A percentile compares a stretch with the other conserved stretches of the same genome.
These are phyloP conservation scores for Gibbula magus DNA, from an alignment of 2,888 invertebrate species.

Conservation along the genomic window DNA sequence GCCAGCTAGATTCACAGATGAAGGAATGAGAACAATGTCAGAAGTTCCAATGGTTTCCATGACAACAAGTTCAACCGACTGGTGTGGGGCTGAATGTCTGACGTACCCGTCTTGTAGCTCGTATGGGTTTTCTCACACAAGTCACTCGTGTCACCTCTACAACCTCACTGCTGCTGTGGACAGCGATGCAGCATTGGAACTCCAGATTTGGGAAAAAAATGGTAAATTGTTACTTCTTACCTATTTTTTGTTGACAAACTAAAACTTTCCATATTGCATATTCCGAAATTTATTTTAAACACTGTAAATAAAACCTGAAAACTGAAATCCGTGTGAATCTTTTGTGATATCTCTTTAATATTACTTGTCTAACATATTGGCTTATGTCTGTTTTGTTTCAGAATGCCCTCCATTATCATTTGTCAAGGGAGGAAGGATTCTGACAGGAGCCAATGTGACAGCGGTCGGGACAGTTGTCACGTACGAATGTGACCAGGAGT, in stretches of 20 bases:
- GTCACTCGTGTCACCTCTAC: not conserved
- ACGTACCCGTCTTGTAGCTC: not conserved
- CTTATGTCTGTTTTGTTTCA: not conserved
- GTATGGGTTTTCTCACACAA: not conserved
- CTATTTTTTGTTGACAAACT: no score
- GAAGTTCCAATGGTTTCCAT: not conserved
- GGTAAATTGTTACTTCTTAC: no score
- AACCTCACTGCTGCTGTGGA: not conserved
- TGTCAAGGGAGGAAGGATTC: no score
- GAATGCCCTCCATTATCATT: no score
- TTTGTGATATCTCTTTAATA: not conserved
- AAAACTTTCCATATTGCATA: no score
- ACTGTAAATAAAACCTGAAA: not conserved
- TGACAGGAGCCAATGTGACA: not conserved
- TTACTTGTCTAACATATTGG: not conserved
- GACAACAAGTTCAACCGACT: not conserved
- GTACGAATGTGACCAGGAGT: not conserved
- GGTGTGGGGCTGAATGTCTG: conserved; percentile 12
- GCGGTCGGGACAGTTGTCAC: not conserved
- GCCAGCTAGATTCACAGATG: no score
- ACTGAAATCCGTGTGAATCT: no score
- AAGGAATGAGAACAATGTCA: not conserved
- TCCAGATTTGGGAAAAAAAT: no score
- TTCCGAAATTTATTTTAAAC: not conserved
- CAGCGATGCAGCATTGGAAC: not conserved